A percentile compares a stretch with the other conserved stretches of the same genome.
phyloP scores from a whole-genome alignment of 2,797 vertebrate species.

The Phoebastria nigripes region DNA sequence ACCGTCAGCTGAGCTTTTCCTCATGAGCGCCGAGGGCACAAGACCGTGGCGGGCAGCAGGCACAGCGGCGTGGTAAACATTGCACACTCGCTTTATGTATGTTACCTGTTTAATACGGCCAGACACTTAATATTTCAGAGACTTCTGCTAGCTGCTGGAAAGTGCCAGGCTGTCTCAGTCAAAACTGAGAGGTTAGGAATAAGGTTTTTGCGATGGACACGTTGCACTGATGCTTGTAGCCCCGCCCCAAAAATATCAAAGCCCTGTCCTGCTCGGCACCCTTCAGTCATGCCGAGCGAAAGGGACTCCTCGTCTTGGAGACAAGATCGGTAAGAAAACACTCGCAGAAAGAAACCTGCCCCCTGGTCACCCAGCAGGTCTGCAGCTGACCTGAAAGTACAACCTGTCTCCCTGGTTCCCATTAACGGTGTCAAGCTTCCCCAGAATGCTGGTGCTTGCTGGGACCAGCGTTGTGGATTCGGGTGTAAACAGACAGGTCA shows the following conservation, averaged over 20 bases:
- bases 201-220: not conserved
- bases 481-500: not conserved
- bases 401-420: not conserved
- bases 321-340: not conserved
- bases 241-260: not conserved
- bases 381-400: not conserved
- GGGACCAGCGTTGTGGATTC: not conserved
- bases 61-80: accelerated
- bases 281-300: not conserved
- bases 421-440: not conserved
- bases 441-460: not conserved
- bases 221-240: not conserved
- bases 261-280: not conserved
- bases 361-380: not conserved
- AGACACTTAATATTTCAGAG: not conserved
- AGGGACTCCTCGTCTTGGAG: not conserved
- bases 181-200: not conserved
- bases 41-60: not conserved
- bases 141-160: not conserved
- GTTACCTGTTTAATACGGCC: not conserved
- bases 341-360: not conserved
- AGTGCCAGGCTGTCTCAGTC: not conserved
- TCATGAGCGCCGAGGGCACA: not conserved
- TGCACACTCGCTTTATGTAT: not conserved
- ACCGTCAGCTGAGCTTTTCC: not conserved